Percentiles rank a stretch among this genome's conserved stretches.
phyloP scores from a whole-genome alignment of 1,140 invertebrate species.

The Drosophila ohnishii region DNA sequence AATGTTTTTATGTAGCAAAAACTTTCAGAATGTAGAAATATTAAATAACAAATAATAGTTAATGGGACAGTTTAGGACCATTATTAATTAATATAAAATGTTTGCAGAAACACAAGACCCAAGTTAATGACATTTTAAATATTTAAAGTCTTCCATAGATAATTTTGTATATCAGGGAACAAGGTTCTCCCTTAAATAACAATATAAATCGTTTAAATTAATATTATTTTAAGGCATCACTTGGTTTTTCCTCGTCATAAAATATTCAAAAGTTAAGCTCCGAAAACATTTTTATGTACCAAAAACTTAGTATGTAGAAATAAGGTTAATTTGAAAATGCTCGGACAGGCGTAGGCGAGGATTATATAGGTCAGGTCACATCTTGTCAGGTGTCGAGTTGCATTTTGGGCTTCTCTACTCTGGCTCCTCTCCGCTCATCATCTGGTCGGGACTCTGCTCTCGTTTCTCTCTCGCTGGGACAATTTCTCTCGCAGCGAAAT shows the following conservation, averaged over 20 bases:
- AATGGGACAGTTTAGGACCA: neutral
- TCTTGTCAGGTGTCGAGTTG: constrained; percentile 37
- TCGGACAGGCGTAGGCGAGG: constrained; percentile 12
- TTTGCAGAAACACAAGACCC: neutral
- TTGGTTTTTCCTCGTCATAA: neutral
- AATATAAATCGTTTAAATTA: neutral
- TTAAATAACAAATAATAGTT: neutral
- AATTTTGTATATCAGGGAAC: neutral
- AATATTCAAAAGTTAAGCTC: neutral
- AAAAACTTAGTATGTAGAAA: constrained; percentile 1
- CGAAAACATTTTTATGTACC: neutral
- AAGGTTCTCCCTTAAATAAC: neutral
- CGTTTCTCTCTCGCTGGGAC: constrained; percentile 6
- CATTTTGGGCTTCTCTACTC: constrained; percentile 20
- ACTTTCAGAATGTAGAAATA: too few relatives aligned
- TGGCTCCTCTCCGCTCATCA: constrained; percentile 12
- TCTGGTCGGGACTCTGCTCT: constrained; percentile 22
- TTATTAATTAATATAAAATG: neutral
- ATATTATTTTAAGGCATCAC: neutral
- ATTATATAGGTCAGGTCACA: constrained; percentile 51
- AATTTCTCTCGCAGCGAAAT: constrained; percentile 2
- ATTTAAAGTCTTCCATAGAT: neutral
- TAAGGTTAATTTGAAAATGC: constrained; percentile 12
- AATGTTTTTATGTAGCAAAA: too few relatives aligned
- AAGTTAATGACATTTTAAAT: neutral